Base-by-base conservation (phyloP, 92 coral and sea anemone genomes). In the Isaurus tuberculatus region DNA sequence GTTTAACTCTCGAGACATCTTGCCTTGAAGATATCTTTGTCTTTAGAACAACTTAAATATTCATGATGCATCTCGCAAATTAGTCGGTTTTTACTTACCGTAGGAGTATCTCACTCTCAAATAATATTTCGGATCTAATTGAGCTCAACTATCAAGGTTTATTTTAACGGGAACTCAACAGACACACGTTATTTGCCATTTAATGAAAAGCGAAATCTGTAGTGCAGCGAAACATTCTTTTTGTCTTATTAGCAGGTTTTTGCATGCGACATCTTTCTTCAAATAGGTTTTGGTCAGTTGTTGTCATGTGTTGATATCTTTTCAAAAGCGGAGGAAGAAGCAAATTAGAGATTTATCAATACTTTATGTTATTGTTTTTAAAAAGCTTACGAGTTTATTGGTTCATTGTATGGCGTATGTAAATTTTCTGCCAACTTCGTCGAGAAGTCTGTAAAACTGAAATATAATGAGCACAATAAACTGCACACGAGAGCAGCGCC, bases 401-500 rank as follows among this genome's bases (percentile, higher is more conserved):
- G 58, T 28, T 42, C 65, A 58, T 77, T 77, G 70, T 77, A 67
- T 22, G 70, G 69, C 82, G 55, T 77, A 77, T 77, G 82, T 77
- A 77, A 77, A 77, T 77, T 77, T 77, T 57, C 15, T 32, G 0
- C 53, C 43, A 64, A 22, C 58, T 60, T 70, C 33, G 82, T 58
- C 82, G 22, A 34, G 37, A 57, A 17, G 23, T 67, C 4, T 67
- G 31, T 34, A 11, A 67, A 77, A 55, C 33, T 60, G 60, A 48
- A 77, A 58, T 58, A n/a, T 58, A 77, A 58, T 77, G 82, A 77
- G 36, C 69, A 58, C 48, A 58, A 58, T 33, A 77, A 43, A 13
- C 53, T 58, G 20, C 33, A 32, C 55, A 61, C 15, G 23, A 36
- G 25, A 60, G 27, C 19, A 60, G 10, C 33, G 22, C 17, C 15